Conservation (phyloP, 1,140 invertebrate genomes). For the Caenorhabditis elegans region WBcel235 BX284606.5:3588501-3589000, state of each 20-base stretch:
- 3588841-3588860: not conserved
- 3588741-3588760: not conserved
- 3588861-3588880: not conserved
- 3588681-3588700: too few species aligned
- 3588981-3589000: not conserved
- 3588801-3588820: not conserved
- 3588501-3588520: too few species aligned
- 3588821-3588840: not conserved
- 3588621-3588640: too few species aligned
- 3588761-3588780: not conserved
- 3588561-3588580: too few species aligned
- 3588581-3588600: too few species aligned
- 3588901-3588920: not conserved
- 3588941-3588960: conserved; percentile 15
- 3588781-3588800: too few species aligned
- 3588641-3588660: too few species aligned
- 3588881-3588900: conserved; percentile 13
- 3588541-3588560: too few species aligned
- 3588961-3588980: not conserved
- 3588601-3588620: too few species aligned
- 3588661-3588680: too few species aligned
- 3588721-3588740: not conserved
- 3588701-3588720: conserved; percentile 17
- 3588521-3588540: too few species aligned
- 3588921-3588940: conserved; percentile 7